Conservation (phyloP, 2,888 invertebrate genomes). For the Cetonia aurata region DNA sequence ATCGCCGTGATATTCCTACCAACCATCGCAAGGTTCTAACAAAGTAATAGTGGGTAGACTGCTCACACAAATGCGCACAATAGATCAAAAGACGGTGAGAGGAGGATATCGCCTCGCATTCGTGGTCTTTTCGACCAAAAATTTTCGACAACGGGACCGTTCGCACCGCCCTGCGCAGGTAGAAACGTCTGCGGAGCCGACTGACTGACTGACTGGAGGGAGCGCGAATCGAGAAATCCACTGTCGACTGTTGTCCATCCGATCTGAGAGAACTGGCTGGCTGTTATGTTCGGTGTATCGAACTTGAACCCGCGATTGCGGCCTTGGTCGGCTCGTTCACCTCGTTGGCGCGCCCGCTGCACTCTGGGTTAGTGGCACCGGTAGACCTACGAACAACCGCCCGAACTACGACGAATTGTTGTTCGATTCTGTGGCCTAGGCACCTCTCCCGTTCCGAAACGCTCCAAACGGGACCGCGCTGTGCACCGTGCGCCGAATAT, state of each 20-base stretch:
- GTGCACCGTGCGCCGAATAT: background rate
- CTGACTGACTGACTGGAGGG: background rate
- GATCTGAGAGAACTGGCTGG: conserved; percentile 3
- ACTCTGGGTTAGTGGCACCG: conserved; percentile 57
- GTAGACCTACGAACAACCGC: conserved; percentile 6
- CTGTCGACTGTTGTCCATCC: conserved; percentile 9
- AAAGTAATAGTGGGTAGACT: background rate
- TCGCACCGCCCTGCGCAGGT: conserved; percentile 19
- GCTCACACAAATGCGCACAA: background rate
- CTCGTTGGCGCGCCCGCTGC: conserved; percentile 69
- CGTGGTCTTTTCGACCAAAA: conserved; percentile 35
- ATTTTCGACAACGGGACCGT: conserved; percentile 19
- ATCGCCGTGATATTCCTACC: too few relatives aligned
- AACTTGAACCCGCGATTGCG: conserved; percentile 65
- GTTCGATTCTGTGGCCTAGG: background rate
- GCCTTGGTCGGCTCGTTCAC: conserved; percentile 69
- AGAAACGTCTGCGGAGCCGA: conserved; percentile 16
- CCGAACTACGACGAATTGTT: too few relatives aligned
- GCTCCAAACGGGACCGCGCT: conserved; percentile 21
- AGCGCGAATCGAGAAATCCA: too few relatives aligned
- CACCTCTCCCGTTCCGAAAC: conserved; percentile 28
- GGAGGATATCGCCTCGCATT: background rate
- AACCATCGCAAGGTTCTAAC: conserved; percentile 10
- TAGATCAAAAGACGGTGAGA: conserved; percentile 3
- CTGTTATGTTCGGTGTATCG: conserved; percentile 45